Evolutionary conservation across 2,888 invertebrate genomes (phyloP).

Genomic region (Drosophila bunnanda): DNA sequence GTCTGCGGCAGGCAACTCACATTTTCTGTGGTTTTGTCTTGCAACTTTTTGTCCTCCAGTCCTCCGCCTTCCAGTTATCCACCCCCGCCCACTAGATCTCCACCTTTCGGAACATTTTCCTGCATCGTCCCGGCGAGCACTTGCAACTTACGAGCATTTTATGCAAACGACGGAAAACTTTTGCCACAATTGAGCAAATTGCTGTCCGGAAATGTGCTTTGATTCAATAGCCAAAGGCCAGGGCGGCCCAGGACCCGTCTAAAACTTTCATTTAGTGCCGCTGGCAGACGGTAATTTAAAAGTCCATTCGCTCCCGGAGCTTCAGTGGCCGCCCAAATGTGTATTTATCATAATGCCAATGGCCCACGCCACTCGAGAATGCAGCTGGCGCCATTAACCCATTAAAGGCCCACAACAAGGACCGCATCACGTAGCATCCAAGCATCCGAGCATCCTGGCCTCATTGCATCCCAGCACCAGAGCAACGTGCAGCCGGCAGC

Average conservation of each 20-base stretch:
- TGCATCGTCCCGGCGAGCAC: slow-evolving; percentile 29
- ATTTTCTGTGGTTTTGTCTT: slow-evolving; percentile 43
- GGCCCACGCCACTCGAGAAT: slow-evolving; percentile 40
- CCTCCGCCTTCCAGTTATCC: background rate
- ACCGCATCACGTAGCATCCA: slow-evolving; percentile 64
- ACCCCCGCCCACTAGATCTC: background rate
- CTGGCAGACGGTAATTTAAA: slow-evolving; percentile 66
- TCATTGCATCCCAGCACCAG: slow-evolving; percentile 11
- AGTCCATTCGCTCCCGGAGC: slow-evolving; percentile 57
- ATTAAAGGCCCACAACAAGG: slow-evolving; percentile 64
- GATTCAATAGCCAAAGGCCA: slow-evolving; percentile 66
- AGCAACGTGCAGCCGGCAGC: slow-evolving; percentile 17
- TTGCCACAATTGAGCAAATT: slow-evolving; percentile 69
- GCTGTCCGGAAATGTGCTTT: slow-evolving; percentile 64
- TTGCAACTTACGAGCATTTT: slow-evolving; percentile 48
- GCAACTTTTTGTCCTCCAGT: slow-evolving; percentile 27
- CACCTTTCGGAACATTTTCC: background rate
- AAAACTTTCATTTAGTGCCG: slow-evolving; percentile 33
- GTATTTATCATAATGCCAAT: slow-evolving; percentile 74
- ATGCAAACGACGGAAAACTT: slow-evolving; percentile 59
- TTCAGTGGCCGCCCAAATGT: slow-evolving; percentile 62
- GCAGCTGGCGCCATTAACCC: slow-evolving; percentile 69
- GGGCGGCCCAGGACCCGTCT: slow-evolving; percentile 11
- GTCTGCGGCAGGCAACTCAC: slow-evolving; percentile 49
- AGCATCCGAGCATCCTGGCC: slow-evolving; percentile 6